phyloP scores from a whole-genome alignment of 2,113 vertebrate species.

The Microcebus ravelobensis region DNA sequence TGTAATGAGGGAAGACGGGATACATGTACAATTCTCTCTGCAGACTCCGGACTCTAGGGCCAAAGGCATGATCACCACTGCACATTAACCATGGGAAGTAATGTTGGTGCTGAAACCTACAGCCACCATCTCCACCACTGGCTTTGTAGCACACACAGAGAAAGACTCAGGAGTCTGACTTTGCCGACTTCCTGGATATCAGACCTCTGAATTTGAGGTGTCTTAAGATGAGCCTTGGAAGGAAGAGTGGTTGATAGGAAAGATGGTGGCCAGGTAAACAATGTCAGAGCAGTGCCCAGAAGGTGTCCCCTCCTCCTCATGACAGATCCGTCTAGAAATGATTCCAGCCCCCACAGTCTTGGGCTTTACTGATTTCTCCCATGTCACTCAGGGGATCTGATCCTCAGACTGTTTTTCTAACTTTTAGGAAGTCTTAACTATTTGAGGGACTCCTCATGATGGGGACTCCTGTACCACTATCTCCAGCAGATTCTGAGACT shows the following conservation, averaged over 20 bases:
- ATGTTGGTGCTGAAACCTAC: neutral
- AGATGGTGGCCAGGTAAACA: neutral
- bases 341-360: rapidly evolving
- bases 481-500: neutral
- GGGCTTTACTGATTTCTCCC: neutral
- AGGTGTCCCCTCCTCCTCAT: neutral
- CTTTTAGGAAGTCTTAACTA: neutral
- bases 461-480: rapidly evolving
- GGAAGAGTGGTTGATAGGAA: neutral
- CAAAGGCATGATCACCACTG: neutral
- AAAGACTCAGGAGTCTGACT: neutral
- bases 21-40: rapidly evolving
- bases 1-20: neutral
- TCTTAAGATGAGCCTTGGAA: neutral
- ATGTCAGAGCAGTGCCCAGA: neutral
- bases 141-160: neutral
- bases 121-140: neutral
- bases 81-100: neutral
- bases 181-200: neutral
- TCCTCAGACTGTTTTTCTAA: neutral
- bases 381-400: neutral
- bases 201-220: neutral
- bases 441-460: neutral
- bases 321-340: neutral
- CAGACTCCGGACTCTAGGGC: neutral